These are phyloP conservation scores for Chaenodraco wilsoni DNA, from an alignment of 2,797 vertebrate species.

Conservation along the genomic window DNA sequence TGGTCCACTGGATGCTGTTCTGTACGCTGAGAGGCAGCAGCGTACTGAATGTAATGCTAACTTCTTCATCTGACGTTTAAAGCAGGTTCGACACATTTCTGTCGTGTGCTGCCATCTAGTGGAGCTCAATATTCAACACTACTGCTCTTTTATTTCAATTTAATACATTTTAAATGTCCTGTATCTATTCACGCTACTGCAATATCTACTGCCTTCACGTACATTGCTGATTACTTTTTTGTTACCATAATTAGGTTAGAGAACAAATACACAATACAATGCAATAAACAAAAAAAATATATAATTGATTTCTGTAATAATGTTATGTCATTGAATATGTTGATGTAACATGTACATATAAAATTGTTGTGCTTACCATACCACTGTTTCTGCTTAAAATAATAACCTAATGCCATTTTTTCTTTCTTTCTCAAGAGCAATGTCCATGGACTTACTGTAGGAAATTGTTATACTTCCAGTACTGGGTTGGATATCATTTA, in stretches of 20 bases:
- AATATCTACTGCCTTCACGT: too few species aligned
- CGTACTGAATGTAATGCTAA: constrained; percentile 27
- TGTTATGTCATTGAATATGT: too few species aligned
- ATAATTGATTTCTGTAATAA: too few species aligned
- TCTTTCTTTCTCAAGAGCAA: neutral
- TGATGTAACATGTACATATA: too few species aligned
- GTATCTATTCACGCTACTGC: too few species aligned
- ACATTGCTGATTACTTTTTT: too few species aligned
- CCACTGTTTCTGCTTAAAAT: too few species aligned
- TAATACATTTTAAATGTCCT: neutral
- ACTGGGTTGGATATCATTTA: neutral
- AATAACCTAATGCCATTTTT: too few species aligned
- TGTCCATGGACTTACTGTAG: neutral
- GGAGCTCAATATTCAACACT: neutral
- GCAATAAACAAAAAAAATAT: too few species aligned
- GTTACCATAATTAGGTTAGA: too few species aligned
- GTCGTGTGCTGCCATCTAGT: constrained; percentile 49
- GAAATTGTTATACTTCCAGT: neutral
- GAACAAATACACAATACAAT: too few species aligned
- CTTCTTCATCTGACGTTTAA: constrained; percentile 65
- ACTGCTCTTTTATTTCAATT: neutral
- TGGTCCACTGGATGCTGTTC: constrained; percentile 27
- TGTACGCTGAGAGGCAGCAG: constrained; percentile 68
- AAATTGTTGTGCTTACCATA: too few species aligned
- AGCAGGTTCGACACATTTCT: neutral